A percentile compares a stretch with the other conserved stretches of the same genome.
These are phyloP conservation scores for Drosophila funebris DNA, from an alignment of 1,140 invertebrate genomes.

Conservation along the genomic window DNA sequence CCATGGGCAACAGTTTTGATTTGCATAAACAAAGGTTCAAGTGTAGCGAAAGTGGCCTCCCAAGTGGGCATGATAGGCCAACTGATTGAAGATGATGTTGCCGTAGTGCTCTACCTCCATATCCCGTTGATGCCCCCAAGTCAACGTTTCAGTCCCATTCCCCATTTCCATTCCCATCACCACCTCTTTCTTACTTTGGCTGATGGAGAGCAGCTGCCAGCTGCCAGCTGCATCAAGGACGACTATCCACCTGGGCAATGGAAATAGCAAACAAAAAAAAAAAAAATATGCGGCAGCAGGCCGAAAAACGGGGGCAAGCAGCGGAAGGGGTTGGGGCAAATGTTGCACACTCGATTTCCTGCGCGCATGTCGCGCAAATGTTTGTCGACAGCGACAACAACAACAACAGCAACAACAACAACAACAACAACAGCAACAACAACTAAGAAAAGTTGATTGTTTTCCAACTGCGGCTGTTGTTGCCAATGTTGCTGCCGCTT, in stretches of 20 bases:
- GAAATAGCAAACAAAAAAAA: background rate
- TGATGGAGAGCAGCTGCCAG: constrained; percentile 21
- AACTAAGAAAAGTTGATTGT: constrained; percentile 68
- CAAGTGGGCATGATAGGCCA: constrained; percentile 59
- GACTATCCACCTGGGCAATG: constrained; percentile 54
- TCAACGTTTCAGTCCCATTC: background rate
- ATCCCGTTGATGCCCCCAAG: background rate
- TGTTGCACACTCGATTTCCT: constrained; percentile 81
- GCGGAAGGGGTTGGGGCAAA: constrained; percentile 29
- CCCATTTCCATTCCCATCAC: background rate
- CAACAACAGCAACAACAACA: constrained; percentile 60
- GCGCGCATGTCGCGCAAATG: constrained; percentile 72
- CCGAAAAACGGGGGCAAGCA: background rate
- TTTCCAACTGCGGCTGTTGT: constrained; percentile 39
- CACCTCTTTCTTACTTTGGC: constrained; percentile 10
- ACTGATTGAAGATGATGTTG: constrained; percentile 70
- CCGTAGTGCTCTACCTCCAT: constrained; percentile 3
- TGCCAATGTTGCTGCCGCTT: background rate
- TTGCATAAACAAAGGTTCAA: constrained; percentile 81
- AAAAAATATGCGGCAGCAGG: background rate
- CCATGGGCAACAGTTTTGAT: constrained; percentile 80
- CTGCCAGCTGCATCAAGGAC: constrained; percentile 50
- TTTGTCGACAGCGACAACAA: constrained; percentile 59
- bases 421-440: constrained; percentile 37
- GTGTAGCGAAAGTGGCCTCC: constrained; percentile 72